These are phyloP conservation scores for Doryteuthis pealeii DNA, from an alignment of 1,140 invertebrate species.

Conservation along the genomic window DNA sequence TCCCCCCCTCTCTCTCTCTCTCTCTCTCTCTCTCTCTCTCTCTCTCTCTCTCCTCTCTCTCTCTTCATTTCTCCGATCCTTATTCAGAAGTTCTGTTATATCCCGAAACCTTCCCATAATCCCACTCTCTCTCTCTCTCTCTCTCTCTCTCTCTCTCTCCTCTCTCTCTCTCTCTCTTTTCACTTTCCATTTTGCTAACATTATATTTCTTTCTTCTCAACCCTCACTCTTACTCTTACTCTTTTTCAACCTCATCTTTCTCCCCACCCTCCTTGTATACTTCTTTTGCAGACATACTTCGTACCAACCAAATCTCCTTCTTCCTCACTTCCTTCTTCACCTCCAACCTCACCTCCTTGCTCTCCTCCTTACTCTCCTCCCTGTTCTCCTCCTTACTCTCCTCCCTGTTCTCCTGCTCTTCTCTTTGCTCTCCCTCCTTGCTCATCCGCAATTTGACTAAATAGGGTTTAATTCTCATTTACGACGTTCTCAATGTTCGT, in stretches of 20 bases:
- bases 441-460: not conserved
- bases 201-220: too few relatives aligned
- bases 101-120: not conserved
- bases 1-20: too few relatives aligned
- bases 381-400: not conserved
- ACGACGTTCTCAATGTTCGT: not conserved
- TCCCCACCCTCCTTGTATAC: too few relatives aligned
- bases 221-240: not conserved
- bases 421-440: not conserved
- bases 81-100: not conserved
- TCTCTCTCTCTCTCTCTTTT: not conserved
- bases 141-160: not conserved
- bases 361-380: not conserved
- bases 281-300: too few relatives aligned
- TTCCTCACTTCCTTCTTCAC: too few relatives aligned
- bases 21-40: too few relatives aligned
- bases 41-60: not conserved
- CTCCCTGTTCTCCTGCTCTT: not conserved
- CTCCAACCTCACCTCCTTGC: too few relatives aligned
- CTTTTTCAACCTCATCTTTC: not conserved
- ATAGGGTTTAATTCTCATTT: not conserved
- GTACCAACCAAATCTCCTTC: too few relatives aligned
- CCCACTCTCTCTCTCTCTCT: not conserved
- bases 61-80: not conserved
- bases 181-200: too few relatives aligned